Conservation (phyloP, 2,888 invertebrate species). For the Dynastes grantii region DNA sequence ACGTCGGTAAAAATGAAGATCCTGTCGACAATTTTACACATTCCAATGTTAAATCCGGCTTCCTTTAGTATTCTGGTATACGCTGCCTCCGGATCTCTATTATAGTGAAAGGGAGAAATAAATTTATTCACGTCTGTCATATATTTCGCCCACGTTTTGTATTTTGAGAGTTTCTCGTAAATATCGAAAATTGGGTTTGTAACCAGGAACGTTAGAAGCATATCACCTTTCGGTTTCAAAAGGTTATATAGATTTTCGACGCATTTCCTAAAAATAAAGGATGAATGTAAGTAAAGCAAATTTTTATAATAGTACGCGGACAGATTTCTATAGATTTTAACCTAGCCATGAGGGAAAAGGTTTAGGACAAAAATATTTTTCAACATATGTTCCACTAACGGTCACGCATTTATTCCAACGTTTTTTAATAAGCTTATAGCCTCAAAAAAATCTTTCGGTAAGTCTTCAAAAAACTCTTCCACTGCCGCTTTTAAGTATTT, state of each 20-base stretch:
- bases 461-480: no score
- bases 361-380: no score
- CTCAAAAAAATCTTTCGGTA: no score
- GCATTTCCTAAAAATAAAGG: constrained; percentile 60
- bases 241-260: constrained; percentile 78
- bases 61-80: constrained; percentile 74
- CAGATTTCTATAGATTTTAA: no score
- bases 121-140: constrained; percentile 78
- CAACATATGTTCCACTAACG: no score
- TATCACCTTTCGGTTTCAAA: constrained; percentile 79
- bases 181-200: constrained; percentile 80
- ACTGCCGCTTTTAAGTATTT: no score
- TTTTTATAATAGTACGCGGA: no score
- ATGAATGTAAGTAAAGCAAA: not conserved
- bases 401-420: no score
- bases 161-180: constrained; percentile 76
- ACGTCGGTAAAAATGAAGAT: constrained; percentile 75
- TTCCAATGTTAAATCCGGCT: constrained; percentile 76
- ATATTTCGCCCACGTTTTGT: constrained; percentile 75
- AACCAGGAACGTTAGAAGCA: constrained; percentile 80
- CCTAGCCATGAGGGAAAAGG: no score
- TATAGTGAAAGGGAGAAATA: constrained; percentile 80
- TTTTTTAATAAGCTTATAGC: no score
- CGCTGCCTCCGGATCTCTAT: constrained; percentile 74
- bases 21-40: constrained; percentile 75